These are phyloP conservation scores for Glomeris maerens DNA, from an alignment of 1,140 invertebrate species.

Conservation along the genomic window DNA sequence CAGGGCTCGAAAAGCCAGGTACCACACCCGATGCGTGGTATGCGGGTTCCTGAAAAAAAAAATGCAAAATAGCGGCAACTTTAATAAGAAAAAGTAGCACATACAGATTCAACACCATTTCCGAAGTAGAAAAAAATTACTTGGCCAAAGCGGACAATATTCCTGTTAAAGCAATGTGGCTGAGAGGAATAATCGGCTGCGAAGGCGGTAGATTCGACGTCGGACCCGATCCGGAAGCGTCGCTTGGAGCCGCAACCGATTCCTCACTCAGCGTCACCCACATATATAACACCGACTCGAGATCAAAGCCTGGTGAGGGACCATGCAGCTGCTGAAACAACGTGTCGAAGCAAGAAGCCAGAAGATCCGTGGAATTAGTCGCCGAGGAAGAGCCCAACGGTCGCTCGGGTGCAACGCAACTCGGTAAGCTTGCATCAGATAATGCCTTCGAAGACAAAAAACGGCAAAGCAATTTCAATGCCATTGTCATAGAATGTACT, in stretches of 20 bases:
- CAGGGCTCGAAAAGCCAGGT: constrained; percentile 50
- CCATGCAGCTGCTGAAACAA: constrained; percentile 45
- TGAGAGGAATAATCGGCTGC: constrained; percentile 53
- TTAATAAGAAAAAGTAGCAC: neutral
- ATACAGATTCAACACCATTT: neutral
- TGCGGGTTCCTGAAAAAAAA: constrained; percentile 39
- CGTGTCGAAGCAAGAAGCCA: constrained; percentile 51
- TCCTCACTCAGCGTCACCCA: constrained; percentile 62
- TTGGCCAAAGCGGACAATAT: constrained; percentile 48
- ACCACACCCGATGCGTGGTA: constrained; percentile 56
- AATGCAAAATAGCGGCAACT: constrained; percentile 10
- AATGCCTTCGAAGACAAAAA: too few relatives aligned
- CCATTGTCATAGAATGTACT: too few relatives aligned
- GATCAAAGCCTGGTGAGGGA: constrained; percentile 44
- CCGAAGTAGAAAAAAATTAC: constrained; percentile 13
- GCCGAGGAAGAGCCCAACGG: too few relatives aligned
- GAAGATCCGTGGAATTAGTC: too few relatives aligned
- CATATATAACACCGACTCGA: constrained; percentile 63
- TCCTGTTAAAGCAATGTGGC: constrained; percentile 49
- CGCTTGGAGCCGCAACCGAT: constrained; percentile 4
- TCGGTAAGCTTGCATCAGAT: too few relatives aligned
- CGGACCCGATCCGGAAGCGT: constrained; percentile 13
- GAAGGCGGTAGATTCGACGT: constrained; percentile 35
- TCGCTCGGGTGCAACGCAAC: too few relatives aligned
- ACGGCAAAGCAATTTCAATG: too few relatives aligned